Percentiles rank a stretch among this genome's conserved stretches.
Evolutionary conservation across 2,113 vertebrate genomes (phyloP).

Genomic region (Poecilia latipinna): DNA sequence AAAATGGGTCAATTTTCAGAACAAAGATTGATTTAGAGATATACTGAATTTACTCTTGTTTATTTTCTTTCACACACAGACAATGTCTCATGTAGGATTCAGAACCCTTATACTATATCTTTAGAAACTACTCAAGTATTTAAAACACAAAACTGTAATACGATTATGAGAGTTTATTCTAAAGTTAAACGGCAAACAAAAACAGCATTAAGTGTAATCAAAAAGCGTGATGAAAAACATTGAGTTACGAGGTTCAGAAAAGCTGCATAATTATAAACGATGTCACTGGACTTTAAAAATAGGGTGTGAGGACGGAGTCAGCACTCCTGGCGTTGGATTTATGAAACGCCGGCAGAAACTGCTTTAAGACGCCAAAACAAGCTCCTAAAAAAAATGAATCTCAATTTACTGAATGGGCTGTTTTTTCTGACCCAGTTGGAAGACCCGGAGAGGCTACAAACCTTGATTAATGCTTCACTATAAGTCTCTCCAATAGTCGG

Average conservation of each 20-base stretch:
- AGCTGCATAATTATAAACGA: constrained; percentile 8
- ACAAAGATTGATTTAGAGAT: not conserved
- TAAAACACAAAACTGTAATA: not conserved
- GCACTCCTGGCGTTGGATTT: constrained; percentile 37
- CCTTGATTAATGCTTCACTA: constrained; percentile 48
- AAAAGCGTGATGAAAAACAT: not conserved
- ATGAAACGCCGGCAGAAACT: constrained; percentile 46
- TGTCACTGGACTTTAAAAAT: constrained; percentile 5
- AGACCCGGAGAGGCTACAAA: constrained; percentile 14
- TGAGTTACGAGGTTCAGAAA: not conserved
- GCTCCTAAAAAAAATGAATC: constrained; percentile 41
- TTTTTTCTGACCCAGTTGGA: constrained; percentile 66
- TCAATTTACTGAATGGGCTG: constrained; percentile 28
- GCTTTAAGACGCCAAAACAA: constrained; percentile 40
- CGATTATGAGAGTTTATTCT: too few relatives aligned
- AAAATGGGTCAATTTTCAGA: not conserved
- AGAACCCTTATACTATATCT: too few relatives aligned
- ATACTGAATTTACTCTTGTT: not conserved
- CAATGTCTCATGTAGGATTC: not conserved
- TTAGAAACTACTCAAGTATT: too few relatives aligned
- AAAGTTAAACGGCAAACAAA: too few relatives aligned
- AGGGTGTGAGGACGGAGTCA: constrained; percentile 17
- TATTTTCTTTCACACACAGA: not conserved
- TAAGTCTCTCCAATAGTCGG: constrained; percentile 30
- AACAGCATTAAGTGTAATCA: not conserved